Base-by-base conservation (phyloP, 2,113 vertebrate species). In the Heterotilapia buettikoferi region DNA sequence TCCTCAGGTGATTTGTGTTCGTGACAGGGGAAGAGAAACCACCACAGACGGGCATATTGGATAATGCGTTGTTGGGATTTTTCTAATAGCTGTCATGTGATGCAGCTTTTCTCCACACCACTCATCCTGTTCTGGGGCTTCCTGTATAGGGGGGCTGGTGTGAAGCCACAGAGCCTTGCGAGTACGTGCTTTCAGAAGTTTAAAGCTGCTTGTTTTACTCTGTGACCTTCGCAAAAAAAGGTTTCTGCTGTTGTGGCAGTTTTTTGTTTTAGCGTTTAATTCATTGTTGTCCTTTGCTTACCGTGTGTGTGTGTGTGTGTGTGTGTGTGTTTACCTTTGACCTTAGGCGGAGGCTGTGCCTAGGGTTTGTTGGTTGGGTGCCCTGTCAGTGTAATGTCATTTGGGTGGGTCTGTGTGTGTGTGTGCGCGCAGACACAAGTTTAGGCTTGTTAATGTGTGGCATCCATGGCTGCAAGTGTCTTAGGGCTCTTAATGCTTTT, bases 1-100 rank as follows among this genome's bases (percentile, higher is more conserved):
- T 88, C 81, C 84, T 85, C 83, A 80, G 79, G 45, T 83, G 80
- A 24, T 63, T 45, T 36, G 6, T 54, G 18, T 47, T 53, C 38
- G 11, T 13, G 71, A 31, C 24, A 61, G 43, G 6, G 16, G 16
- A 21, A 85, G 19, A 43, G 7, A 40, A 57, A 71, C 18, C 36
- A 78, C 18, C 38, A 71, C 59, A 61, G 26, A 13, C 50, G 63
- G 36, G 26, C 19, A 19, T 92, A 84, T 53, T 21, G 36, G 59
- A 88, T 84, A 83, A 80, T 83, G 29, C 68, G 1, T 82, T 50
- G 56, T 84, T 78, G 9, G 57, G 59, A 85, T 88, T 84, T 83
- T 92, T 85, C 13, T 83, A 54, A 86, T 56, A 45, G 29, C 76
- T 33, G 29, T 89, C 91, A 89, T 92, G 90, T 92, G 91, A 90